These are phyloP conservation scores for Corythaixoides concolor DNA, from an alignment of 2,113 vertebrate species.

Conservation along the genomic window DNA sequence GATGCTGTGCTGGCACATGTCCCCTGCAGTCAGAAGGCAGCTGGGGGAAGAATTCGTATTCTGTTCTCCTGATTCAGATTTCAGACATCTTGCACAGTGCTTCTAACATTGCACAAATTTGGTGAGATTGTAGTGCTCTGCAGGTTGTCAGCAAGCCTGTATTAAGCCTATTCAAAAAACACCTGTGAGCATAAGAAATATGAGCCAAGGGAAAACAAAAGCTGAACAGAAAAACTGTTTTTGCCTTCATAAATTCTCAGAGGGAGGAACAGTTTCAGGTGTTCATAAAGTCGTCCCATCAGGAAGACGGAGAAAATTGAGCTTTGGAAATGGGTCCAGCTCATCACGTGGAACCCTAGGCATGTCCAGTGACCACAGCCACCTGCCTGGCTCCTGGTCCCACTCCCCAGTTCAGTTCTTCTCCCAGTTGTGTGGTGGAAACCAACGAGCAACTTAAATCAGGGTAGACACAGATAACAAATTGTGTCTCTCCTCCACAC, in stretches of 20 bases:
- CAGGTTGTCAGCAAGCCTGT: not conserved
- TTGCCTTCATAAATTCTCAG: not conserved
- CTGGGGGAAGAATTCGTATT: fast-evolving
- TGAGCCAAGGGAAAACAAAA: not conserved
- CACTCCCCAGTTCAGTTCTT: not conserved
- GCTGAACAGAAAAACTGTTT: not conserved
- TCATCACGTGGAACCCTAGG: not conserved
- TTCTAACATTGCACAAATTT: not conserved
- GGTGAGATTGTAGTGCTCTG: not conserved
- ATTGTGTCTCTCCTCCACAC: not conserved
- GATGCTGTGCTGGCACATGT: fast-evolving
- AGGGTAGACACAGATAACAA: not conserved
- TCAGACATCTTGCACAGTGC: not conserved
- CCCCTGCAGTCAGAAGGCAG: not conserved
- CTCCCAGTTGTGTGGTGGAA: not conserved
- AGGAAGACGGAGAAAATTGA: not conserved
- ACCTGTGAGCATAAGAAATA: not conserved
- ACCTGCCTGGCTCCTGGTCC: not conserved
- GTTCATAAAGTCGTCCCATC: not conserved
- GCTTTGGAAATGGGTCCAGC: not conserved
- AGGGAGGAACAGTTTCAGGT: not conserved
- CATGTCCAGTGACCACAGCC: not conserved
- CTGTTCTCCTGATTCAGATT: not conserved
- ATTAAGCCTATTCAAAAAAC: not conserved
- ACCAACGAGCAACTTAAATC: not conserved